These are phyloP conservation scores for Nomada ferruginata DNA, from an alignment of 2,888 invertebrate genomes.

Conservation along the genomic window DNA sequence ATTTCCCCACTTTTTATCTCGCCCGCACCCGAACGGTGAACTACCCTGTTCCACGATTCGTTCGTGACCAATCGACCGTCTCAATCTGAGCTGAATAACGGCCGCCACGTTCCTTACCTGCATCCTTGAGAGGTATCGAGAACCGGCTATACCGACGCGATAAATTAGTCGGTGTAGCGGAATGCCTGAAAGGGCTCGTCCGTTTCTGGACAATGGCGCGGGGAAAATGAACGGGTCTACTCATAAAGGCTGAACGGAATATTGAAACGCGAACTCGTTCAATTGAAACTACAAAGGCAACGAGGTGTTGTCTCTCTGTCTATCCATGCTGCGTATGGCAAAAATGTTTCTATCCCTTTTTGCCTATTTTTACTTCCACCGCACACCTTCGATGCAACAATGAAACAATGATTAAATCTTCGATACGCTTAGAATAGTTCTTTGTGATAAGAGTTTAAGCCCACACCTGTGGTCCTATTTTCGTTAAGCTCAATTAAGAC, in stretches of 20 bases:
- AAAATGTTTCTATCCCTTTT: not conserved
- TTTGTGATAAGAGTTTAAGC: no score
- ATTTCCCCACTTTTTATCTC: no score
- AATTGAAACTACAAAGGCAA: conserved; percentile 1
- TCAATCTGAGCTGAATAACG: conserved; percentile 29
- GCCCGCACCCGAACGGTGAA: no score
- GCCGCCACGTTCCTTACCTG: conserved; percentile 22
- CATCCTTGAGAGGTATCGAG: conserved; percentile 36
- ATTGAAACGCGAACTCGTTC: conserved; percentile 6
- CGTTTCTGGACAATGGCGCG: conserved; percentile 32
- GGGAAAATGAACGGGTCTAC: conserved; percentile 26
- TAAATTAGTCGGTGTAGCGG: conserved; percentile 32
- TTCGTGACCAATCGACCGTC: not conserved
- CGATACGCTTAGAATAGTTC: no score
- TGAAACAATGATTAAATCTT: no score
- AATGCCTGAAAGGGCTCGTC: conserved; percentile 14
- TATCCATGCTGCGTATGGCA: not conserved
- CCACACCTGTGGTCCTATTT: no score
- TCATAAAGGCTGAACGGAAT: conserved; percentile 29
- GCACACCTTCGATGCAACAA: no score
- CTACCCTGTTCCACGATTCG: not conserved
- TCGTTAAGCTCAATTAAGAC: no score
- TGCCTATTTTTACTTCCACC: not conserved
- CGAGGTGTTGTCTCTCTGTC: not conserved
- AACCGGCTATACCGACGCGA: conserved; percentile 18